Base-by-base conservation (phyloP, 2,888 invertebrate genomes). In the Pardosa pseudoannulata region DNA sequence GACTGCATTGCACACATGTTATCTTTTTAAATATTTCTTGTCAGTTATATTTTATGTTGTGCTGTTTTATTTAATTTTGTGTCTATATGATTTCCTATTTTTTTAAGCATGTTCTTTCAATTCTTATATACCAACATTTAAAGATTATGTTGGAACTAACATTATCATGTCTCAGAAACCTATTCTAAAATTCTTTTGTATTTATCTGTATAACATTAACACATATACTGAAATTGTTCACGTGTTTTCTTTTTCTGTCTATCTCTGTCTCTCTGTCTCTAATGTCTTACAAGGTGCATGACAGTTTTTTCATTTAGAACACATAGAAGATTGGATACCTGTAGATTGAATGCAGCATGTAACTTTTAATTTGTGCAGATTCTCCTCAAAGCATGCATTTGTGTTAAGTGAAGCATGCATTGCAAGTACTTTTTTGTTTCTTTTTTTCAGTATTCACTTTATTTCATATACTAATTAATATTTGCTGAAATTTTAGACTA, bases 401-500 rank as follows among this genome's bases (percentile, higher is more conserved):
- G 19, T 64, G 56, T 73, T 74, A 67, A 56, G 70, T 73, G 56
- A 56, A 68, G 72, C 72, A 78, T 78, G 83, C 83, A 78, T 73
- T 76, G 64, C 16, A 16, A 41, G 56, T 27, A 56, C 31, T 72
- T 73, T 71, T 72, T 75, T 67, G 46, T 65, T 9, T 29, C 29
- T 65, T 67, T 1, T 16, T 67, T 9, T 7, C 36, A 32, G n/a
- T 67, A 36, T 36, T 32, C 5, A 31, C 9, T 36, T 72, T 73
- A 56, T 72, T 81, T 70, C 23, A 71, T 68, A 68, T 78, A 36
- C 65, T 85, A 67, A 85, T 64, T 78, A 73, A 79, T 85, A 85
- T 79, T 78, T 85, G 65, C 78, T 85, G 78, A 85, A 85, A 65
- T 85, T 85, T 85, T 85, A 85, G 83, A 85, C 27, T 65, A 46